phyloP scores from a whole-genome alignment of 2,113 vertebrate genomes.

The Phoenicopterus ruber region DNA sequence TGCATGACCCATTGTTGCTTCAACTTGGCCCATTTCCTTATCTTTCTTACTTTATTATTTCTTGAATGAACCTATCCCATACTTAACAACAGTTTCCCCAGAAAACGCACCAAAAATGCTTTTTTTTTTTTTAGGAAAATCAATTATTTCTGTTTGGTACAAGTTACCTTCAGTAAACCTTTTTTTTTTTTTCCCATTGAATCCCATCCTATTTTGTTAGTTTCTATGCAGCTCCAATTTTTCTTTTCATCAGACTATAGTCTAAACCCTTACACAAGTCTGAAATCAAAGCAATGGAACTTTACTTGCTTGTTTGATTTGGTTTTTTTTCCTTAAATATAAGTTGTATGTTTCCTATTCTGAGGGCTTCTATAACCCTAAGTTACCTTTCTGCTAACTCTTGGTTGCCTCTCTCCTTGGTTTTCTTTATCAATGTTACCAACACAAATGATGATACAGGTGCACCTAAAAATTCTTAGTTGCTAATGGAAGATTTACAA shows the following conservation, averaged over 20 bases:
- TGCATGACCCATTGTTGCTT: neutral
- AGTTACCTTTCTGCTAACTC: neutral
- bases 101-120: neutral
- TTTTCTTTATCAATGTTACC: neutral
- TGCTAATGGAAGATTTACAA: neutral
- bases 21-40: neutral
- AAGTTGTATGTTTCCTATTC: neutral
- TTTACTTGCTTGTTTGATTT: neutral
- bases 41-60: neutral
- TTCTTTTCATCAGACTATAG: neutral
- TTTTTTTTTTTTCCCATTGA: neutral
- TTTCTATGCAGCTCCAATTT: neutral
- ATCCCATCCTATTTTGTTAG: neutral
- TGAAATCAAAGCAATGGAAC: neutral
- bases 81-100: neutral
- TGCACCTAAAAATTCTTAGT: neutral
- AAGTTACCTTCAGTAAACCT: neutral
- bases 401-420: neutral
- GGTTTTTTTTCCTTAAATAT: neutral
- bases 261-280: neutral
- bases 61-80: neutral
- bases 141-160: neutral
- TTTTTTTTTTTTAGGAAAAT: neutral
- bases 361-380: neutral
- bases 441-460: neutral